Conservation (phyloP, 2,797 vertebrate species). For the Stomatorhinus walkeri region DNA sequence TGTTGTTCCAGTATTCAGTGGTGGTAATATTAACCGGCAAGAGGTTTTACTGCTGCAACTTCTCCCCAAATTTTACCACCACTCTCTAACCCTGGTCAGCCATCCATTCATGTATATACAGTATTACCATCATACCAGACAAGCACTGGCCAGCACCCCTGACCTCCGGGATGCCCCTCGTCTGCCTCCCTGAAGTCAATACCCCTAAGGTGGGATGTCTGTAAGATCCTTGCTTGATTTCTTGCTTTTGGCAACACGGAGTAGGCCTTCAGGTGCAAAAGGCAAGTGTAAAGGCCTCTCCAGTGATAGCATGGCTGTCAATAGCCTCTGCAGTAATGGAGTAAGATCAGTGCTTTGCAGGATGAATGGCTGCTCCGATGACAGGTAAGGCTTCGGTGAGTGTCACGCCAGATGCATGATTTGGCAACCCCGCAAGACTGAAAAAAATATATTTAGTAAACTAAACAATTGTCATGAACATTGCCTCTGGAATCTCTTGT, state of each 20-base stretch:
- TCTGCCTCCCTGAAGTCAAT: background rate
- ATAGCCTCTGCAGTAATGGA: background rate
- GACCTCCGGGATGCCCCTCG: background rate
- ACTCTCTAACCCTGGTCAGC: no score
- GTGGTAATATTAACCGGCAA: background rate
- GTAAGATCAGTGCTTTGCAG: background rate
- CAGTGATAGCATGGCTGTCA: background rate
- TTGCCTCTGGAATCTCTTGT: background rate
- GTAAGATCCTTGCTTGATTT: background rate
- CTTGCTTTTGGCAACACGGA: background rate
- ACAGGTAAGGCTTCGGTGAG: background rate
- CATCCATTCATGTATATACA: no score
- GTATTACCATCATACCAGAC: background rate
- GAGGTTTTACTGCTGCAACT: background rate
- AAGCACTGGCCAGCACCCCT: background rate
- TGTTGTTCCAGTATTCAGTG: background rate
- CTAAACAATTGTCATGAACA: background rate
- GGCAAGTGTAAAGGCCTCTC: background rate
- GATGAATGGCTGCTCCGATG: background rate
- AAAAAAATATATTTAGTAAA: background rate
- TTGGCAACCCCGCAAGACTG: background rate
- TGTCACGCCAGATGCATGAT: background rate
- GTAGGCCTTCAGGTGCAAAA: background rate
- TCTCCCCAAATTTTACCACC: no score
- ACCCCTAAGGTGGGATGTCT: no score